These are phyloP conservation scores for Trochalopteron elliotii DNA, from an alignment of 2,113 vertebrate genomes.

Conservation along the genomic window DNA sequence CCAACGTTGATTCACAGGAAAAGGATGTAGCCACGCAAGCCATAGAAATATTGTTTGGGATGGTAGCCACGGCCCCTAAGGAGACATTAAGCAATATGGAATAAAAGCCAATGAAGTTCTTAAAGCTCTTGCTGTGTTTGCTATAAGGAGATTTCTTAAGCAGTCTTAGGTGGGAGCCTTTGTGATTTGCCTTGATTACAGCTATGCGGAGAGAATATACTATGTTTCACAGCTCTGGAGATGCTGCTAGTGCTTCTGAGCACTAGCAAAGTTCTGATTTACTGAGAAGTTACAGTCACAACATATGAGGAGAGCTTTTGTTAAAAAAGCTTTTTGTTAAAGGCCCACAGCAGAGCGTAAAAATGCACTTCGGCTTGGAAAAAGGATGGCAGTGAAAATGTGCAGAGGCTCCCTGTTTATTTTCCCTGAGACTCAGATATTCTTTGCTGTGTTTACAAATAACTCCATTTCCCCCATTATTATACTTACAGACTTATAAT, in stretches of 20 bases:
- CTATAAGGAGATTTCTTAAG: slow-evolving; percentile 6
- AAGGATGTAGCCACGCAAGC: slow-evolving; percentile 55
- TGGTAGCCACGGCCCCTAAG: slow-evolving; percentile 28
- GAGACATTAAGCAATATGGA: slow-evolving; percentile 32
- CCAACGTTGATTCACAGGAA: slow-evolving; percentile 62
- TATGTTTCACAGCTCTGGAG: neutral
- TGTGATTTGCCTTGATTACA: neutral
- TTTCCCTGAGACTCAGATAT: neutral
- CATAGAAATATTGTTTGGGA: slow-evolving; percentile 50
- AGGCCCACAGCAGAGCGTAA: neutral
- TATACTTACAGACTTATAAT: neutral
- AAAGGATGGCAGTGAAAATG: neutral
- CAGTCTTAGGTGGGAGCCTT: neutral
- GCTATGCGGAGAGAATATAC: neutral
- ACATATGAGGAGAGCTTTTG: neutral
- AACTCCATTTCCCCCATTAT: neutral
- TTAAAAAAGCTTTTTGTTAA: neutral
- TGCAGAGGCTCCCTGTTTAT: neutral
- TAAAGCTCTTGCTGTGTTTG: neutral
- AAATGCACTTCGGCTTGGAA: neutral
- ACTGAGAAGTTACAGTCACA: neutral
- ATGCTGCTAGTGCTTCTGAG: neutral
- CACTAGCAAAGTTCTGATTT: neutral
- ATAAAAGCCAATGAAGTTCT: neutral
- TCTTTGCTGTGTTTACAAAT: neutral